phyloP scores from a whole-genome alignment of 2,113 vertebrate genomes.

The Silurus meridionalis region DNA sequence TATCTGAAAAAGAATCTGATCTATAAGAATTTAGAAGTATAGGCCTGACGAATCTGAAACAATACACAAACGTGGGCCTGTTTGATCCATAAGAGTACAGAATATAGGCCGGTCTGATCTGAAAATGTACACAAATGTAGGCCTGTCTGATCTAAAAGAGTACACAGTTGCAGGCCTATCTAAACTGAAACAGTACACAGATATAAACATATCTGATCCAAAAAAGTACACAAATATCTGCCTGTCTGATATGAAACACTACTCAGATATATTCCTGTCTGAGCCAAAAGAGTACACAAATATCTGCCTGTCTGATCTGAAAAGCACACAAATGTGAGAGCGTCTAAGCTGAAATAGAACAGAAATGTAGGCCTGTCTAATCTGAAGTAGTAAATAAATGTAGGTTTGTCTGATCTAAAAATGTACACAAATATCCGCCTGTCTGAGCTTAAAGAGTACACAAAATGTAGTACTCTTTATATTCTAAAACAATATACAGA shows the following conservation, averaged over 20 bases:
- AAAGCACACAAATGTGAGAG: neutral
- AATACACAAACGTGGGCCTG: neutral
- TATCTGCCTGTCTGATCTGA: neutral
- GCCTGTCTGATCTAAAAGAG: neutral
- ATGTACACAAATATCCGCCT: neutral
- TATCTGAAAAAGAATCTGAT: neutral
- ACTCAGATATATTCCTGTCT: too few species aligned
- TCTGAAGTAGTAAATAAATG: neutral
- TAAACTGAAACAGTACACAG: neutral
- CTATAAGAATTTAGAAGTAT: neutral
- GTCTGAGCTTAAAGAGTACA: neutral
- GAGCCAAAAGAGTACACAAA: neutral
- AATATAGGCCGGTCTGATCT: neutral
- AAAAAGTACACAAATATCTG: neutral
- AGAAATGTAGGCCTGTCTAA: neutral
- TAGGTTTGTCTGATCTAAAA: neutral
- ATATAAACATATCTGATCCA: neutral
- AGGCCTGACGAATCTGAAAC: neutral
- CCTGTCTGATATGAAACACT: too few species aligned
- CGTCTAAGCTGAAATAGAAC: neutral
- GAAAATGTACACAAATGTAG: neutral
- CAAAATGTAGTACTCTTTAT: neutral
- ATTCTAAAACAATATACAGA: neutral
- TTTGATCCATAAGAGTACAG: neutral
- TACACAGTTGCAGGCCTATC: neutral